Base-by-base conservation (phyloP, 2,113 vertebrate species). In the Lota lota region DNA sequence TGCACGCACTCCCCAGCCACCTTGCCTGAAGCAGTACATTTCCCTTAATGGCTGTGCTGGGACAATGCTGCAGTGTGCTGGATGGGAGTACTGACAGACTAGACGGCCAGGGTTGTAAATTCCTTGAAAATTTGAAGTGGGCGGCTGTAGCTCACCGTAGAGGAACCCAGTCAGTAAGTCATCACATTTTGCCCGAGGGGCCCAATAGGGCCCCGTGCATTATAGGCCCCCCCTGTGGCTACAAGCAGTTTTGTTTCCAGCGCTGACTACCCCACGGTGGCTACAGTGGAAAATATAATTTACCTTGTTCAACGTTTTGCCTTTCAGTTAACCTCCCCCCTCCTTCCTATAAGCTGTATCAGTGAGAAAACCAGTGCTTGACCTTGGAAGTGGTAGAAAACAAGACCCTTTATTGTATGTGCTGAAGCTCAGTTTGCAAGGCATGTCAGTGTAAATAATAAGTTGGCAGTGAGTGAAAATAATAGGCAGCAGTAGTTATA, bases 81-180 rank as follows among this genome's bases (percentile, higher is more conserved):
- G 40, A 47, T 72, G 81, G 22, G 24, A 75, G 72, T 78, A 77
- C 71, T 66, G 54, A 40, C 75, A 77, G 61, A 59, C 74, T 72
- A 70, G 17, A 65, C 73, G 56, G 79, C 80, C 71, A 61, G 60
- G 76, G 85, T 75, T 85, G 89, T 90, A 90, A 89, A 89, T 90
- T 92, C 88, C 86, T 89, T 71, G 82, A 76, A 83, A 86, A 85
- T 83, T 85, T 81, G 84, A 75, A 80, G 83, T 89, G 81, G 78
- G 84, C 86, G 83, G 75, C 58, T 3, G 54, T 71, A 15, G 20
- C 82, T 87, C 81, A 79, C 79, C 88, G 83, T 80, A 84, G 82
- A 84, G 89, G 88, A 91, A 84, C 87, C 80, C 5, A 61, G 64
- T 84, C 79, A 73, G 64, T 83, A 85, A 90, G 84, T 86, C 73